Percentiles rank a stretch among this genome's conserved stretches.
Conservation (phyloP, 1,140 invertebrate genomes). For the Leptinotarsa defecta region DNA sequence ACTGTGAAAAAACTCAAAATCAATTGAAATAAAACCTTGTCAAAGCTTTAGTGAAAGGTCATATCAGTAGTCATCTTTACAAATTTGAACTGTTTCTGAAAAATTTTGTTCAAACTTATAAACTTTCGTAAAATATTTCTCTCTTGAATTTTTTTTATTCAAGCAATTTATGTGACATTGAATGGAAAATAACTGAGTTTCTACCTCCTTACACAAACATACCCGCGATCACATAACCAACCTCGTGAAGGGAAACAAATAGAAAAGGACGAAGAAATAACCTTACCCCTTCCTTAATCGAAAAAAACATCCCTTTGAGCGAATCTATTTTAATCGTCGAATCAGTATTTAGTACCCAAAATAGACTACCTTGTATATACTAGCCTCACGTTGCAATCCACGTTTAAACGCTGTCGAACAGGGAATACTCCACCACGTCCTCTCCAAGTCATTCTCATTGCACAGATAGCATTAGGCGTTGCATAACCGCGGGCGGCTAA, state of each 20-base stretch:
- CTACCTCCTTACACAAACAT: too few relatives aligned
- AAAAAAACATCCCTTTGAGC: background rate
- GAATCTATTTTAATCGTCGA: constrained; percentile 3
- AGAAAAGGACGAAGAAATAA: background rate
- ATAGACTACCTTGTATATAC: constrained; percentile 1
- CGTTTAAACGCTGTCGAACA: constrained; percentile 2
- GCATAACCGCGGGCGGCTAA: background rate
- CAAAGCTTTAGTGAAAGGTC: too few relatives aligned
- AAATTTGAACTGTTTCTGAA: too few relatives aligned
- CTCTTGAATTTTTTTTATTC: too few relatives aligned
- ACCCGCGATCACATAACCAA: background rate
- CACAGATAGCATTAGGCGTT: background rate
- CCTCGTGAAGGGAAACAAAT: background rate
- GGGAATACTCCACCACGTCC: background rate
- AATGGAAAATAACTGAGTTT: too few relatives aligned
- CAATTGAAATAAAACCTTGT: too few relatives aligned
- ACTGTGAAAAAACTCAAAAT: too few relatives aligned
- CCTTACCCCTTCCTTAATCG: background rate
- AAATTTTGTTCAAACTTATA: too few relatives aligned
- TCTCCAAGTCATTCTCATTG: background rate
- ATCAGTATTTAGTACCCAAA: background rate
- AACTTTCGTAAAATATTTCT: too few relatives aligned
- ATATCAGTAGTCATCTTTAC: too few relatives aligned
- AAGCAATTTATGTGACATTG: too few relatives aligned
- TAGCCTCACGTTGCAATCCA: background rate